phyloP scores from a whole-genome alignment of 1,140 invertebrate species.

The Pseudomyrmex cubaensis region DNA sequence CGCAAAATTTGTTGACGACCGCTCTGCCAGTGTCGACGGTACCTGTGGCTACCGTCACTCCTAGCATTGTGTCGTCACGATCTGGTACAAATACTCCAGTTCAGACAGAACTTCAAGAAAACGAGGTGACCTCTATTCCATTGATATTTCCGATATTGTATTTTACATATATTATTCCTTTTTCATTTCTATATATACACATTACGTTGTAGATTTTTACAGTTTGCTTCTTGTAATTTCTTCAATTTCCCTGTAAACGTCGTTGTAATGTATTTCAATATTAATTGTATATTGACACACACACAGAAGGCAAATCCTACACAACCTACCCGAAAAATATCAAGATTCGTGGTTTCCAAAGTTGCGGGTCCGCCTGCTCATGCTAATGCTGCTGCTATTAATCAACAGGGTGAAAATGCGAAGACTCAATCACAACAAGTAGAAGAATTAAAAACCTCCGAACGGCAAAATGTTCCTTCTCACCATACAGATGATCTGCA shows the following conservation, averaged over 20 bases:
- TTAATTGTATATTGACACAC: constrained; percentile 9
- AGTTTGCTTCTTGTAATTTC: no score
- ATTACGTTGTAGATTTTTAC: neutral
- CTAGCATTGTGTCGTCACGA: constrained; percentile 73
- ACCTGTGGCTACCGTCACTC: constrained; percentile 76
- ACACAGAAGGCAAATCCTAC: constrained; percentile 63
- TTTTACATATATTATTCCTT: constrained; percentile 17
- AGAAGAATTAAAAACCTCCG: constrained; percentile 72
- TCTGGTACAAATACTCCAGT: constrained; percentile 76
- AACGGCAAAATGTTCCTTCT: constrained; percentile 56
- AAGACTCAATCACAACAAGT: constrained; percentile 66
- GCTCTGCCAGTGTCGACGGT: constrained; percentile 73
- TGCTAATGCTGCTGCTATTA: constrained; percentile 62
- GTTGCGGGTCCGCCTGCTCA: constrained; percentile 81
- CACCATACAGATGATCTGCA: constrained; percentile 76
- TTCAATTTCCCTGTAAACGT: no score
- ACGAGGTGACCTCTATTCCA: constrained; percentile 73
- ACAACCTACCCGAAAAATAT: constrained; percentile 84
- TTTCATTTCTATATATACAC: neutral
- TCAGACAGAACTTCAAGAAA: constrained; percentile 78
- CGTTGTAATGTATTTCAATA: no score
- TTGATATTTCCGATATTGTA: constrained; percentile 27
- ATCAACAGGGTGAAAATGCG: constrained; percentile 67
- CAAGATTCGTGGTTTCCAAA: constrained; percentile 86
- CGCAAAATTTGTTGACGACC: constrained; percentile 75